Evolutionary conservation across 2,113 vertebrate genomes (phyloP), one percentile per base, ranked within the genome.

Genomic region (Ictalurus furcatus): DNA sequence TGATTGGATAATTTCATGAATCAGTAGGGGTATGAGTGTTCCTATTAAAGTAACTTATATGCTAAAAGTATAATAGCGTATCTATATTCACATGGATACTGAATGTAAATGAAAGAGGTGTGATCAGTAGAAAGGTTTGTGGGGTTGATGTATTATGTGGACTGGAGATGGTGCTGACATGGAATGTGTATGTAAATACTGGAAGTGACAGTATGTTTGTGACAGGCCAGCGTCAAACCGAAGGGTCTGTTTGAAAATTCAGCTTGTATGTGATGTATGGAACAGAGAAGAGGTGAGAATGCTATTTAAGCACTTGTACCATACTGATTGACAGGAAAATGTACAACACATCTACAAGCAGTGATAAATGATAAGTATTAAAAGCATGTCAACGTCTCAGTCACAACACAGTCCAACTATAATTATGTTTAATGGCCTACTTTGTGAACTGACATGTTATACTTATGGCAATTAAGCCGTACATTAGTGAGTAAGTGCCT

Each of bases 401-500:
- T 83, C 1, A 56, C 44, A 82, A 67, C 28, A 81, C 44, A 67
- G 44, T 67, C n/a, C 13, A 54, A 30, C 86, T 80, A 65, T 48
- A 54, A 52, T 67, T 87, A 37, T 40, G 30, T 82, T 34, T 30
- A 34, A 58, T 71, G 48, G 21, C 63, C 48, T 58, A 56, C 48
- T 87, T 28, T 48, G 1, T 19, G 14, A 11, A 48, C 25, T 37
- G 52, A 21, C 3, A 69, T 19, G 61, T 56, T 69, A 40, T 37
- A 69, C 11, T 82, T 67, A 58, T n/a, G 14, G 63, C 79, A 73
- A 6, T 82, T 56, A 78, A 65, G 59, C 58, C 16, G 54, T 65
- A 80, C 40, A 52, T 87, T 87, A 34, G 59, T n/a, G 58, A 86
- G 56, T 28, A 17, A 79, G 63, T 37, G 30, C 30, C 21, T 69